Base-by-base conservation (phyloP, 2,797 vertebrate species). In the Sciaenops ocellatus region DNA sequence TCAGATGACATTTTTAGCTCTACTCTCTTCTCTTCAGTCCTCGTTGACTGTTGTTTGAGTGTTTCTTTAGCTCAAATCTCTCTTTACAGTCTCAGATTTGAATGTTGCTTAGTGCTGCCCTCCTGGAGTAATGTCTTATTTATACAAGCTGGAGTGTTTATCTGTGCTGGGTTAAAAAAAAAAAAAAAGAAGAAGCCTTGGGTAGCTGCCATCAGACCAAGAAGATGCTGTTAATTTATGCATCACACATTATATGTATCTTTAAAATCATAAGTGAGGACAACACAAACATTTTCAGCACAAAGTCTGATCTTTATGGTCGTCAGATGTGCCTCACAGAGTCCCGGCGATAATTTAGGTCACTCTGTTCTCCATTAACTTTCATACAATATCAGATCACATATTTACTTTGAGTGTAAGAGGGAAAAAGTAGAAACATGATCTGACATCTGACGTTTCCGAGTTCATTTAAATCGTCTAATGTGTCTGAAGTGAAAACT, bases 311-410 rank as follows among this genome's bases (percentile, higher is more conserved):
- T 74, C 48, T 83, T 56, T 83, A 79, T 60, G 75, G 60, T 73
- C 8, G 24, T 88, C 73, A 86, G 82, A 89, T 85, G 84, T 83
- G 80, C 41, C 78, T 89, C 28, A 59, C 44, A 56, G 73, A 75
- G 69, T 54, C 56, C 48, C n/a, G 11, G 70, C 3, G 9, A 79
- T 86, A 76, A 90, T 90, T 91, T 89, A 90, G 87, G 89, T 88
- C 84, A 73, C 63, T 76, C 71, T 85, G 76, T 84, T 89, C 90
- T 80, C 78, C 63, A 76, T 92, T 90, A 89, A 87, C 69, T 60
- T 67, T 66, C 42, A 55, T 38, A 38, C 34, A 44, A n/a, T 15
- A 66, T 62, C 56, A 34, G 16, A 52, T 46, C 18, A 16, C 15
- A 48, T 12, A 8, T 54, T 69, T 12, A 20, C 44, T 66, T 66